phyloP scores from a whole-genome alignment of 1,140 invertebrate genomes.

The Wasmannia auropunctata region DNA sequence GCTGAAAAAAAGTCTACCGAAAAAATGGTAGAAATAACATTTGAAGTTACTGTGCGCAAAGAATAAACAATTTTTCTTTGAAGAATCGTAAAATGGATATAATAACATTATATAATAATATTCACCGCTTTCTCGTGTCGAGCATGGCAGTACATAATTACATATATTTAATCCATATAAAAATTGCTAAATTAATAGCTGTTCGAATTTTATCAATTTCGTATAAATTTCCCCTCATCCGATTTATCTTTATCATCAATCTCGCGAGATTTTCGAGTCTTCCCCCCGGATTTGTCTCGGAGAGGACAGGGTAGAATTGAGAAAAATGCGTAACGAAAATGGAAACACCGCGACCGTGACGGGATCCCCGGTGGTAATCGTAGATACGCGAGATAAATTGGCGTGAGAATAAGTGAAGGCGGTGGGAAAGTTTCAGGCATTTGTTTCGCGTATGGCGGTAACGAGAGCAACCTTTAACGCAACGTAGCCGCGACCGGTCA shows the following conservation, averaged over 20 bases:
- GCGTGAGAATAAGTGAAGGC: background rate
- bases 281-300: background rate
- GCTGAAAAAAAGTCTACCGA: background rate
- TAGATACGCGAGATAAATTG: conserved; percentile 59
- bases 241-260: background rate
- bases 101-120: background rate
- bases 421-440: conserved; percentile 14
- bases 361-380: conserved; percentile 5
- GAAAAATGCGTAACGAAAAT: conserved; percentile 14
- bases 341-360: conserved; percentile 3
- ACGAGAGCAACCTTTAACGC: conserved; percentile 25
- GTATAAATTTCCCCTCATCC: background rate
- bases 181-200: background rate
- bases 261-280: background rate
- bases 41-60: background rate
- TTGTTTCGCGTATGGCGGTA: conserved; percentile 23
- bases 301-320: background rate
- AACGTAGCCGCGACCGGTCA: background rate
- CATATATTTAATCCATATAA: background rate
- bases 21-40: background rate
- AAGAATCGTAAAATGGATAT: background rate
- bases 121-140: background rate
- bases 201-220: background rate
- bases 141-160: background rate
- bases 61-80: background rate